Percentiles rank a stretch among this genome's conserved stretches.
These are phyloP conservation scores for Platygyra sinensis DNA, from an alignment of 64 coral and sea anemone species.

Conservation along the genomic window DNA sequence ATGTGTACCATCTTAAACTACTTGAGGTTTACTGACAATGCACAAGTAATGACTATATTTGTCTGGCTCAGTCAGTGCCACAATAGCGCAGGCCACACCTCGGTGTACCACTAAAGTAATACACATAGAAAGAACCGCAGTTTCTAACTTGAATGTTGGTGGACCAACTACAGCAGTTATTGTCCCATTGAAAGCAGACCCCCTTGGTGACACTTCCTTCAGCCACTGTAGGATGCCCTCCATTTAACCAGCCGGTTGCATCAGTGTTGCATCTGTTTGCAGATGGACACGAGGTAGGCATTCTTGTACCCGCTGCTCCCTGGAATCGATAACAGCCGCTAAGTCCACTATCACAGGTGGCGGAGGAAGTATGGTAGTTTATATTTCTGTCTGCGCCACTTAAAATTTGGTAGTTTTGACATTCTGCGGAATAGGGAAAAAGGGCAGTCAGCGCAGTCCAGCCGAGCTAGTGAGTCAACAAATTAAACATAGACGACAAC, in stretches of 20 bases:
- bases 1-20: too few species aligned
- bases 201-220: background rate
- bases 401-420: background rate
- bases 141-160: too few species aligned
- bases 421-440: background rate
- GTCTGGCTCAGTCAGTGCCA: too few species aligned
- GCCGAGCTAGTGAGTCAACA: too few species aligned
- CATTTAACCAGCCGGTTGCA: background rate
- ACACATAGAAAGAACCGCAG: too few species aligned
- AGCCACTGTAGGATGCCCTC: constrained; percentile 1
- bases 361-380: background rate
- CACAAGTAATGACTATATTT: too few species aligned
- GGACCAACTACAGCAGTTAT: background rate
- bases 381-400: background rate
- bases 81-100: too few species aligned
- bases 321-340: background rate
- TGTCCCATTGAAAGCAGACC: background rate
- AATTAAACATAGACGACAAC: too few species aligned
- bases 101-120: too few species aligned
- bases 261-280: background rate
- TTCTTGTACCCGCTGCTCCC: constrained; percentile 2
- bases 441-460: background rate
- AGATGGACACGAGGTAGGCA: background rate
- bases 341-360: background rate
- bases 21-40: too few species aligned